These are phyloP conservation scores for Anoplophora glabripennis DNA, from an alignment of 1,140 invertebrate species.

Conservation along the genomic window DNA sequence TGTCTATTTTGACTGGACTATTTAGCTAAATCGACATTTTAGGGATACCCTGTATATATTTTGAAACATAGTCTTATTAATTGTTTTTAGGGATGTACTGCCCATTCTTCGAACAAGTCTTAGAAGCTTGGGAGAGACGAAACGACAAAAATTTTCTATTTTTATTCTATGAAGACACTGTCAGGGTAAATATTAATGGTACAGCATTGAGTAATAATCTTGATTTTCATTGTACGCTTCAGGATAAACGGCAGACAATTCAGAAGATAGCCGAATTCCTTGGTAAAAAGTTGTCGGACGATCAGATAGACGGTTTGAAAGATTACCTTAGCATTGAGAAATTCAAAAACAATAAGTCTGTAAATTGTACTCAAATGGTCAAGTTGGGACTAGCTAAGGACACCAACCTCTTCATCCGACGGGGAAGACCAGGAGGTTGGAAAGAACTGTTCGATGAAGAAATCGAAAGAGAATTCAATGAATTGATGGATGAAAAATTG, in stretches of 20 bases:
- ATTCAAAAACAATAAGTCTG: conserved; percentile 64
- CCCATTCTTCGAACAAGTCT: conserved; percentile 72
- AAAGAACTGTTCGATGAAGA: conserved; percentile 28
- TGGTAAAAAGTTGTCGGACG: conserved; percentile 53
- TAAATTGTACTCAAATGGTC: conserved; percentile 26
- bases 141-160: conserved; percentile 70
- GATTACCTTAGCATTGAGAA: conserved; percentile 68
- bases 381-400: conserved; percentile 22
- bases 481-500: conserved; percentile 37
- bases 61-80: no score
- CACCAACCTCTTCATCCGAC: conserved; percentile 28
- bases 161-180: conserved; percentile 78
- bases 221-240: conserved; percentile 9
- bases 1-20: no score
- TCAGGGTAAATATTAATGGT: conserved; percentile 27
- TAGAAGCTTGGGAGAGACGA: conserved; percentile 66
- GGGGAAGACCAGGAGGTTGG: conserved; percentile 34
- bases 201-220: background rate
- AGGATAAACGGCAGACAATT: conserved; percentile 57
- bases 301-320: conserved; percentile 56
- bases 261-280: conserved; percentile 60
- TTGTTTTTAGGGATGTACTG: conserved; percentile 28
- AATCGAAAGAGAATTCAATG: conserved; percentile 22
- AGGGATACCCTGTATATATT: no score
- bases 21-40: no score